phyloP scores from a whole-genome alignment of 2,888 invertebrate species.

The Calliopum simillimum region DNA sequence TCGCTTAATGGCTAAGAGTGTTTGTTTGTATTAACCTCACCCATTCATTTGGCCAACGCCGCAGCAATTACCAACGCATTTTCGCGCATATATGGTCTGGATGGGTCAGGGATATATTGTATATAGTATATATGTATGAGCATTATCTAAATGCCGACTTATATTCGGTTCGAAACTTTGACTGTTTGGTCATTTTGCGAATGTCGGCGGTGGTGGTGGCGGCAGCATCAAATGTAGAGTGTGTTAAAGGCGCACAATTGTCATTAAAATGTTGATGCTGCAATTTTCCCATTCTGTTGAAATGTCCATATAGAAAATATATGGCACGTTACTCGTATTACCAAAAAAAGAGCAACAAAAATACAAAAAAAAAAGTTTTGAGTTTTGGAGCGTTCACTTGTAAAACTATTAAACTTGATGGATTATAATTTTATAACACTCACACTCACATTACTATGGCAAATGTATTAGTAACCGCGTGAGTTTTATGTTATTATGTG shows the following conservation, averaged over 20 bases:
- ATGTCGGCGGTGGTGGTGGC: too few relatives aligned
- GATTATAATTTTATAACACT: constrained; percentile 24
- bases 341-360: not conserved
- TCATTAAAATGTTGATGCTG: constrained; percentile 34
- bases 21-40: not conserved
- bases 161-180: too few relatives aligned
- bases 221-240: not conserved
- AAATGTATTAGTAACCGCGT: not conserved
- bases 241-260: constrained; percentile 13
- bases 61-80: not conserved
- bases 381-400: not conserved
- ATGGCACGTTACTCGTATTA: not conserved
- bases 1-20: constrained; percentile 38
- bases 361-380: not conserved
- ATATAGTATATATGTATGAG: not conserved
- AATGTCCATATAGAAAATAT: not conserved
- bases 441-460: too few relatives aligned
- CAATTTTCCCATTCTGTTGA: constrained; percentile 12
- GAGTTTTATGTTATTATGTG: not conserved
- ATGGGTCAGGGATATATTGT: constrained; percentile 10
- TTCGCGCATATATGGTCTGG: not conserved
- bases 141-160: not conserved
- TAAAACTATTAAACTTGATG: constrained; percentile 31
- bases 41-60: not conserved
- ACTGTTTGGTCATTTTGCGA: too few relatives aligned